Base-by-base conservation (phyloP, 2,888 invertebrate genomes). In the Pecten maximus region DNA sequence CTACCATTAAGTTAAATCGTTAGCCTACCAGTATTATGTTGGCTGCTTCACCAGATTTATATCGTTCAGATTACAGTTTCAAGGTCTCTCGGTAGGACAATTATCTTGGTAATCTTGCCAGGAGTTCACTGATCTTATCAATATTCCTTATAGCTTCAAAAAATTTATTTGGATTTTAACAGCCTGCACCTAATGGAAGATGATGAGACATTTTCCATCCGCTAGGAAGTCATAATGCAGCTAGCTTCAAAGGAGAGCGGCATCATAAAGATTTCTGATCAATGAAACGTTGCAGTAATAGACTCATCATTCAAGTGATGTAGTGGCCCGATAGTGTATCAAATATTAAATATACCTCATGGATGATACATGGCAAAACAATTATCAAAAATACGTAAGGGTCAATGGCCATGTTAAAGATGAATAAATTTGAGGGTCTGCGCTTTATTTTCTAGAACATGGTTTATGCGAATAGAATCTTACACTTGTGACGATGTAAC, bases 121-220 rank as follows among this genome's bases (percentile, higher is more conserved):
- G 74, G 74, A 74, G 74, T 35, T 74, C 74, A 23, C 28, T 74
- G 74, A 74, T 74, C 74, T 74, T 28, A 74, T 74, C 74, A 74
- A 74, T 35, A 10, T 74, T 28, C 35, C 35, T 74, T 10, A 28
- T 35, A 35, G 74, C 74, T 74, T 35, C 10, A 74, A 74, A 74
- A 74, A 19, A 23, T 2, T 35, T 35, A 19, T 74, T 8, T 28
- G 10, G 23, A 8, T 74, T 74, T 74, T 28, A 74, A 74, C 74
- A 74, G 23, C 35, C 1, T 10, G 12, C 3, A 4, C 74, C 23
- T 74, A 74, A 74, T 74, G 74, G 74, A 8, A 28, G 74, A 28
- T 74, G 28, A 74, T 28, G 15, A 35, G 74, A 35, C 28, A 74
- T 28, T 60, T 60, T 2, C 60, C 23, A 60, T n/a, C 60, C 16